A percentile compares a stretch with the other conserved stretches of the same genome.
phyloP scores from a whole-genome alignment of 2,797 vertebrate species.

The Amniataba percoides region DNA sequence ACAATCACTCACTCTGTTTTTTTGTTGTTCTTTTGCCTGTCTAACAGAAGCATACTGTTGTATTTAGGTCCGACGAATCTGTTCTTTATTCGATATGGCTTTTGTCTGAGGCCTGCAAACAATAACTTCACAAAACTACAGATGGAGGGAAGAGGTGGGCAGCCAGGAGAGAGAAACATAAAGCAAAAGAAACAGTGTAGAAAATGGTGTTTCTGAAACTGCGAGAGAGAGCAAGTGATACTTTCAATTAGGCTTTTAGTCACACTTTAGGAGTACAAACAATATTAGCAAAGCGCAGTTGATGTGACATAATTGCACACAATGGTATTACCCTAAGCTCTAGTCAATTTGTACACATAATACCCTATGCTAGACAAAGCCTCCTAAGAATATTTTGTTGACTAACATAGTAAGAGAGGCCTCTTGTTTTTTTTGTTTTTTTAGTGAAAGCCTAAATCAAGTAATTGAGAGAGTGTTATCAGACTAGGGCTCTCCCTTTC shows the following conservation, averaged over 20 bases:
- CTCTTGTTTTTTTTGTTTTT: constrained; percentile 30
- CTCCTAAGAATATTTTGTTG: constrained; percentile 20
- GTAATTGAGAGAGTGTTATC: background rate
- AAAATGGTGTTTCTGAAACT: constrained; percentile 27
- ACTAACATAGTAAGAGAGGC: constrained; percentile 19
- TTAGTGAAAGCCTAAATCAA: constrained; percentile 1
- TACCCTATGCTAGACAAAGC: constrained; percentile 12
- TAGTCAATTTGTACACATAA: constrained; percentile 38
- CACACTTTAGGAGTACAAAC: constrained; percentile 39
- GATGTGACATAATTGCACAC: constrained; percentile 49
- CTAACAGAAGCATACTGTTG: constrained; percentile 41
- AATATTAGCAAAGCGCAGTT: constrained; percentile 22
- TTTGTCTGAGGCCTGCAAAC: constrained; percentile 35
- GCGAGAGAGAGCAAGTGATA: background rate
- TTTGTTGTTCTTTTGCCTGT: background rate
- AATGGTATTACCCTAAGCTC: constrained; percentile 36
- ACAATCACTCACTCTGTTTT: constrained; percentile 36
- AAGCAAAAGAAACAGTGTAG: background rate
- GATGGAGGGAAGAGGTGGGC: background rate
- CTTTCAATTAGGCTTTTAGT: constrained; percentile 48
- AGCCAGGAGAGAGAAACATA: background rate
- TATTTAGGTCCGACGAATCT: constrained; percentile 48
- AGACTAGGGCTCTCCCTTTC: background rate
- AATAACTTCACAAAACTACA: constrained; percentile 26
- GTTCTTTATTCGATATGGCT: constrained; percentile 49